Percentiles rank a stretch among this genome's conserved stretches.
These are phyloP conservation scores for Thymelicus lineola DNA, from an alignment of 2,888 invertebrate species.

Conservation along the genomic window DNA sequence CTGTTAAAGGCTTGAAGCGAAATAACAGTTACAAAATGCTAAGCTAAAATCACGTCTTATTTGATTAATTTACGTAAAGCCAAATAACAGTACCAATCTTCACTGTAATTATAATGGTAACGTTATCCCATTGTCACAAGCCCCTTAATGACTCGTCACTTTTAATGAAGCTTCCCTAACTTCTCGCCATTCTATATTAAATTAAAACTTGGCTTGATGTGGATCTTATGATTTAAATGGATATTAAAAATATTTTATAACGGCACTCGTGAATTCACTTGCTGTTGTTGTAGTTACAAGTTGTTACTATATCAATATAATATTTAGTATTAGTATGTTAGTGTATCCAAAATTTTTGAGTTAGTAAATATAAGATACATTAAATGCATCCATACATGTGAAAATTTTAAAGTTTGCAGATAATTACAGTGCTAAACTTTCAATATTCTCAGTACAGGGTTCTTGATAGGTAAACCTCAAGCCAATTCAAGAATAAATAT, in stretches of 20 bases:
- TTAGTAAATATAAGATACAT: too few species aligned
- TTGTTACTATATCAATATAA: too few species aligned
- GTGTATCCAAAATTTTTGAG: too few species aligned
- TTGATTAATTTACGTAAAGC: slow-evolving; percentile 8
- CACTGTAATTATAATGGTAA: slow-evolving; percentile 58
- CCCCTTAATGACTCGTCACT: slow-evolving; percentile 60
- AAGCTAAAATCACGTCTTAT: not conserved
- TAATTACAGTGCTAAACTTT: too few species aligned
- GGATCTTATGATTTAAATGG: not conserved
- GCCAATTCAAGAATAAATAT: too few species aligned
- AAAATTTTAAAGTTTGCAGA: too few species aligned
- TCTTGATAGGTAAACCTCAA: too few species aligned
- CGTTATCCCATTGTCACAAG: slow-evolving; percentile 58
- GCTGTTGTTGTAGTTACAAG: too few species aligned
- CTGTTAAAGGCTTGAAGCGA: not conserved
- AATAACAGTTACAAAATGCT: not conserved
- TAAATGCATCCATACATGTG: too few species aligned
- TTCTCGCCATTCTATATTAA: slow-evolving; percentile 47
- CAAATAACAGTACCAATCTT: slow-evolving; percentile 14
- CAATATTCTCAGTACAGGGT: too few species aligned
- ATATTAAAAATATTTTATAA: slow-evolving; percentile 7
- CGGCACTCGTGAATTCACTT: too few species aligned
- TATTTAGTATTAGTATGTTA: too few species aligned
- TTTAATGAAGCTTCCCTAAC: slow-evolving; percentile 58
- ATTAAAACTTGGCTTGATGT: slow-evolving; percentile 22